A percentile compares a stretch with the other conserved stretches of the same genome.
phyloP scores from a whole-genome alignment of 2,888 invertebrate genomes.

The Microplitis manilae region DNA sequence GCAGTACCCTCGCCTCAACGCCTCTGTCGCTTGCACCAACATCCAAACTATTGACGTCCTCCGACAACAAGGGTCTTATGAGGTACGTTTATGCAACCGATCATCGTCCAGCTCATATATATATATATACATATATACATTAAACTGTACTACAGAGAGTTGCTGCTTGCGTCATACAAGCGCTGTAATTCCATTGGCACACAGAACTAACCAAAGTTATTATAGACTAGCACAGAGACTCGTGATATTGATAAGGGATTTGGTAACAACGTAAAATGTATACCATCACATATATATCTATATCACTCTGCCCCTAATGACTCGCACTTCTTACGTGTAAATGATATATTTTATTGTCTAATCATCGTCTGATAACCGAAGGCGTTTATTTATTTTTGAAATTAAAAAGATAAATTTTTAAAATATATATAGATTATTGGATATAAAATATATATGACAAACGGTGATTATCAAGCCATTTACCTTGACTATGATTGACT shows the following conservation, averaged over 20 bases:
- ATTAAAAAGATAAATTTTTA: too few relatives aligned
- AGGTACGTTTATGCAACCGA: constrained; percentile 58
- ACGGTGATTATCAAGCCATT: constrained; percentile 9
- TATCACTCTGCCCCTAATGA: not conserved
- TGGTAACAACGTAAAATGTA: constrained; percentile 6
- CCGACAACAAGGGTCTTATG: constrained; percentile 72
- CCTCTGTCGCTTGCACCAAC: constrained; percentile 68
- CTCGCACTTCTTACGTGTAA: not conserved
- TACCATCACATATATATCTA: not conserved
- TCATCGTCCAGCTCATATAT: not conserved
- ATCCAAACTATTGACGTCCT: constrained; percentile 67
- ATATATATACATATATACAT: not conserved
- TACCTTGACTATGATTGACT: constrained; percentile 34
- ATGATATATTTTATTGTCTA: not conserved
- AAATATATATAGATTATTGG: too few relatives aligned
- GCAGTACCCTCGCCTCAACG: constrained; percentile 67
- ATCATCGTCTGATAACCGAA: too few relatives aligned
- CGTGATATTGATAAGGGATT: constrained; percentile 11
- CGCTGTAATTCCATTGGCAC: not conserved
- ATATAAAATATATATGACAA: not conserved
- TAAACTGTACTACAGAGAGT: too few relatives aligned
- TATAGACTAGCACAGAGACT: not conserved
- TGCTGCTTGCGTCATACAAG: not conserved
- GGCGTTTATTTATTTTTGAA: too few relatives aligned
- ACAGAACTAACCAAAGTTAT: constrained; percentile 1